Base-by-base conservation (phyloP, 2,888 invertebrate species). In the Caenorhabditis drosophilae region DNA sequence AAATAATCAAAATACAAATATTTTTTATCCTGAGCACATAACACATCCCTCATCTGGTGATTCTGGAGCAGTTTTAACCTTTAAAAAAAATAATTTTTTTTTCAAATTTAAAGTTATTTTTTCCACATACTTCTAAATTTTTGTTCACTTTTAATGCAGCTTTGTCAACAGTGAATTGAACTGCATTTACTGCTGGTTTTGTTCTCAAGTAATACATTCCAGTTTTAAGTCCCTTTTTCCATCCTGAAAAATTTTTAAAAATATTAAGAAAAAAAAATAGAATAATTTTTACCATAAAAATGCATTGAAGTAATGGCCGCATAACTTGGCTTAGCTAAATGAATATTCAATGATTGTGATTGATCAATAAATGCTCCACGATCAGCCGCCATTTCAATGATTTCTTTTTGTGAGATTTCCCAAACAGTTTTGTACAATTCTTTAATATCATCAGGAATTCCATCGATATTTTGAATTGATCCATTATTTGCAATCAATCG, bases 201-300 rank as follows among this genome's bases (percentile, higher is more conserved):
- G 95, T 96, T 48, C 96, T 89, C 70, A 98, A 87, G 84, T 98
- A 97, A 85, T 98, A 99, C 96, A 98, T 96, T 49, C 98, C 98
- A 1, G 97, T 98, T 86, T 98, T 98, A 58, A 98, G 87, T 2
- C 97, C 97, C 89, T 57, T 49, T 54, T 66, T 66, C 66, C 66
- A 66, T 42, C 56, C 40, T 40, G 18, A 18, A 40, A 18, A 18
- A 31, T 31, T 31, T 31, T 12, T 9, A 31, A 31, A 31, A 31
- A 6, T 9, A 31, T 31, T 31, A 6, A 31, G 12, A 31, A 31
- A 31, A 9, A 20, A 4, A 40, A 16, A 23, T 6, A 23, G 20
- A 44, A 20, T 23, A 7, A 44, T 92, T 90, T 98, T 98, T 98
- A 0, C 92, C 92, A 84, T 92, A 92, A 85, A 98, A 98, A 86